Percentiles rank a stretch among this genome's conserved stretches.
Conservation (phyloP, 2,113 vertebrate species). For the Hemichromis elongatus region DNA sequence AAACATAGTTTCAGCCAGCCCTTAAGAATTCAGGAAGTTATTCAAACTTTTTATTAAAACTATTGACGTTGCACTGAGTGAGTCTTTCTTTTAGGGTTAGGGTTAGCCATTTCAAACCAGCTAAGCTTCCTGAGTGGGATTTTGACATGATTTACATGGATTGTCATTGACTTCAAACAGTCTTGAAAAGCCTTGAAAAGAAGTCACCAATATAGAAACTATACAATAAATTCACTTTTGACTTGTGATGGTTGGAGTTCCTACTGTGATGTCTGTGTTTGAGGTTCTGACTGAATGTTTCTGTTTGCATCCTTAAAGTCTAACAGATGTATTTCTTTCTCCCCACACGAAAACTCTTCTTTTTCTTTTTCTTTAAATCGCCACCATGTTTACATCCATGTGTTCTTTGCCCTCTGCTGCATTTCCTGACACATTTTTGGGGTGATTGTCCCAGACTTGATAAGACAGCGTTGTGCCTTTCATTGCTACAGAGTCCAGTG, state of each 20-base stretch:
- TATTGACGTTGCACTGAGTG: no score
- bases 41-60: no score
- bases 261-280: not conserved
- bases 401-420: not conserved
- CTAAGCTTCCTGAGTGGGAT: no score
- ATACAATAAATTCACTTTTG: fast-evolving
- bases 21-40: no score
- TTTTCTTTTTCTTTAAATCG: not conserved
- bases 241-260: not conserved
- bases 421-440: not conserved
- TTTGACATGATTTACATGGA: no score
- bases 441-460: not conserved
- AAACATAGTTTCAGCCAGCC: not conserved
- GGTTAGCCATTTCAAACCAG: not conserved
- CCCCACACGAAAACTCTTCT: not conserved
- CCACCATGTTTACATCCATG: not conserved
- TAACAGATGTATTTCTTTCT: not conserved
- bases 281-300: not conserved
- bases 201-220: not conserved
- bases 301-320: not conserved
- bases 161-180: not conserved
- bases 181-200: no score
- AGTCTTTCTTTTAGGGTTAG: no score
- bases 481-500: slow-evolving; percentile 75
- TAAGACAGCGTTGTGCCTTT: not conserved